These are phyloP conservation scores for Eugnorisma glareosa DNA, from an alignment of 2,888 invertebrate species.

Conservation along the genomic window DNA sequence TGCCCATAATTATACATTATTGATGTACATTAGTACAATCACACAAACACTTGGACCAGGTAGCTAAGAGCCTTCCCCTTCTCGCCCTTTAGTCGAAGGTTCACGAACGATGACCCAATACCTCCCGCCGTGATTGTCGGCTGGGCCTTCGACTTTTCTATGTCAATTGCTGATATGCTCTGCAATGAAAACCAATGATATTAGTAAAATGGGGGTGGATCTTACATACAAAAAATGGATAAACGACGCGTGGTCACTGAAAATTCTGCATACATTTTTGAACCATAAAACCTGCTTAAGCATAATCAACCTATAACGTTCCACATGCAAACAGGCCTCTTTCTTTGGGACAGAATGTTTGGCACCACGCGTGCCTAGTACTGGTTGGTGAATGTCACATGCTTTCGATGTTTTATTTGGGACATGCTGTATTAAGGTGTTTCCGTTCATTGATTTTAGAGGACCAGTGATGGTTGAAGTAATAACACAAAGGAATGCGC, in stretches of 20 bases:
- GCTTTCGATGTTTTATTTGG: not conserved
- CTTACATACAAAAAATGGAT: not conserved
- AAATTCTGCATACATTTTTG: not conserved
- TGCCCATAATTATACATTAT: too few relatives aligned
- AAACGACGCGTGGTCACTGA: not conserved
- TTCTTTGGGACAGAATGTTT: not conserved
- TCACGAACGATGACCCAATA: conserved; percentile 79
- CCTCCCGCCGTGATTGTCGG: conserved; percentile 82
- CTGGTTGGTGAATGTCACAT: not conserved
- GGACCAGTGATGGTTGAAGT: too few relatives aligned
- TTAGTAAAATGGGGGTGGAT: not conserved
- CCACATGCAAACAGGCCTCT: not conserved
- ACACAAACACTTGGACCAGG: conserved; percentile 71
- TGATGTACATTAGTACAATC: not conserved
- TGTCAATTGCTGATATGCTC: conserved; percentile 82
- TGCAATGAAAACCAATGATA: conserved; percentile 62
- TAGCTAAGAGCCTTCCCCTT: conserved; percentile 80
- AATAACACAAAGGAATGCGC: too few relatives aligned
- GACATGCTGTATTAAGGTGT: too few relatives aligned
- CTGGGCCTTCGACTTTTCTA: conserved; percentile 73
- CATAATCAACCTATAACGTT: too few relatives aligned
- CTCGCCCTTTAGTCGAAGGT: conserved; percentile 80
- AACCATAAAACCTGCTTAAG: not conserved
- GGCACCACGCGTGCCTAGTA: not conserved
- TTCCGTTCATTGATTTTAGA: too few relatives aligned